Evolutionary conservation across 2,888 invertebrate genomes (phyloP).

Genomic region (Pterostichus niger): DNA sequence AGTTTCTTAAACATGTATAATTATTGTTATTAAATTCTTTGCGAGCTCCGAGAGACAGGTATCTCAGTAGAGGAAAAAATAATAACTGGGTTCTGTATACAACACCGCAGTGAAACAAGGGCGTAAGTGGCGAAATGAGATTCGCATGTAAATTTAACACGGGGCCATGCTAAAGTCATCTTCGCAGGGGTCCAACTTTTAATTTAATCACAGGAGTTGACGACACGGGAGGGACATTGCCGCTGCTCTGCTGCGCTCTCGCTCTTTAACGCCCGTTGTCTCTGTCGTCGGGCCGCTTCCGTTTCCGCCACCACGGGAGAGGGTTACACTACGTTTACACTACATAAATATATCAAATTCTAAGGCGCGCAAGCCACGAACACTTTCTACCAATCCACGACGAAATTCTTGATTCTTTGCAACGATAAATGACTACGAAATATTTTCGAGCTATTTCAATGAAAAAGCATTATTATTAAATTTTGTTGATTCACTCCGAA

Average conservation of each 20-base stretch:
- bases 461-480: too few species aligned
- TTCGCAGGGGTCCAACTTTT: slow-evolving; percentile 75
- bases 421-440: too few species aligned
- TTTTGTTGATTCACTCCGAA: too few species aligned
- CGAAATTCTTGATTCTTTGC: slow-evolving; percentile 14
- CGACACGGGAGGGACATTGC: slow-evolving; percentile 69
- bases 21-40: slow-evolving; percentile 31
- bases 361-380: slow-evolving; percentile 39
- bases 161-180: slow-evolving; percentile 65
- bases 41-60: neutral
- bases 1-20: slow-evolving; percentile 29
- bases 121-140: slow-evolving; percentile 66
- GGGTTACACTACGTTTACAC: slow-evolving; percentile 59
- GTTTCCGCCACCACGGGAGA: slow-evolving; percentile 54
- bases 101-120: slow-evolving; percentile 59
- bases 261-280: slow-evolving; percentile 30
- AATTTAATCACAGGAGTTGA: slow-evolving; percentile 79
- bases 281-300: slow-evolving; percentile 45
- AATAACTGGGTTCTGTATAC: slow-evolving; percentile 45
- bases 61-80: neutral
- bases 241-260: slow-evolving; percentile 18
- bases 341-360: slow-evolving; percentile 55
- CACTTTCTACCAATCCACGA: slow-evolving; percentile 1
- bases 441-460: too few species aligned
- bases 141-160: slow-evolving; percentile 66